These are phyloP conservation scores for Cromileptes altivelis DNA, from an alignment of 2,113 vertebrate genomes.

Conservation along the genomic window DNA sequence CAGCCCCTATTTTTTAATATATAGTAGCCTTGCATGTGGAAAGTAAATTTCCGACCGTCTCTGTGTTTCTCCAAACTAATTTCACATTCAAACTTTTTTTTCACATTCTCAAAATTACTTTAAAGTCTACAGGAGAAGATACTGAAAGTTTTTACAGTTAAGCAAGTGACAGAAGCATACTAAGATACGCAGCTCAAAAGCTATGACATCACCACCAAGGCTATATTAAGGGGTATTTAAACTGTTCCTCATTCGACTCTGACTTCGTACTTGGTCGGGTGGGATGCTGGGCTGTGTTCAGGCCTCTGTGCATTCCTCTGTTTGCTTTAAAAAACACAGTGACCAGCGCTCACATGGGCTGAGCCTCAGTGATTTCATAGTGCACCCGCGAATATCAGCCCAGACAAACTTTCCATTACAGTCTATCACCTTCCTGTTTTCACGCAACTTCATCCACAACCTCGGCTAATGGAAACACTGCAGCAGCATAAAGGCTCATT, in stretches of 20 bases:
- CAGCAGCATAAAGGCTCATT: conserved; percentile 43
- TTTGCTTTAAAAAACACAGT: conserved; percentile 57
- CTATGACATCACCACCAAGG: conserved; percentile 13
- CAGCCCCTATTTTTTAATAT: not conserved
- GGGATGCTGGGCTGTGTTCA: conserved; percentile 24
- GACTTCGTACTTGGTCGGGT: conserved; percentile 13
- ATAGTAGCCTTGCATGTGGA: not conserved
- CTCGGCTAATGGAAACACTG: conserved; percentile 50
- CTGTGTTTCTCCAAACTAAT: conserved; percentile 16
- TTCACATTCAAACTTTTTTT: not conserved
- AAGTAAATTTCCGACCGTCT: not conserved
- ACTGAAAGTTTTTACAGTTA: not conserved
- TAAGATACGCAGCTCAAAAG: not conserved
- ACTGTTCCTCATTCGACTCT: conserved; percentile 40
- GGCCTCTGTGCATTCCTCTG: conserved; percentile 58
- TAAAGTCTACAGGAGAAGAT: conserved; percentile 1
- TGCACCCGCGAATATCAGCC: conserved; percentile 60
- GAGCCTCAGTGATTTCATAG: conserved; percentile 63
- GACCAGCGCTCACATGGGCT: conserved; percentile 44
- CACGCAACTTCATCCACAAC: conserved; percentile 15
- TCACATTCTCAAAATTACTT: conserved; percentile 6
- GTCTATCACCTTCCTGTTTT: conserved; percentile 74
- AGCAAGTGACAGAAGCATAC: not conserved
- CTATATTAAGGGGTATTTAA: conserved; percentile 12
- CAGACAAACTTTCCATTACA: conserved; percentile 73